Conservation (phyloP, 2,797 vertebrate genomes). For the Syngnathus rostellatus region DNA sequence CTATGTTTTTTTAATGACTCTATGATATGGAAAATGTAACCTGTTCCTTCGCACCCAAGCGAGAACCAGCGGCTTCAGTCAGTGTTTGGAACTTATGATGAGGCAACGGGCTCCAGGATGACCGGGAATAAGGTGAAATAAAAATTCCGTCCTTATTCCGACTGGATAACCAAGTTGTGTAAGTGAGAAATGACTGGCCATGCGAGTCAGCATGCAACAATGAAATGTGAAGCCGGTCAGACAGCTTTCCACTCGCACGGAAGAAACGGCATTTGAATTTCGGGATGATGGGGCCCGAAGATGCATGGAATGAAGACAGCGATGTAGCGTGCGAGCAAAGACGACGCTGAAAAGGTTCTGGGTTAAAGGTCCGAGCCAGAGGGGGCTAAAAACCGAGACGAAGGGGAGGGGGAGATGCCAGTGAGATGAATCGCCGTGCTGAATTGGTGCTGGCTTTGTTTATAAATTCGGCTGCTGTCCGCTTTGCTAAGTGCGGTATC, state of each 20-base stretch:
- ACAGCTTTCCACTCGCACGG: slow-evolving; percentile 37
- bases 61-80: slow-evolving; percentile 13
- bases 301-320: neutral
- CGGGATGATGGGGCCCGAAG: neutral
- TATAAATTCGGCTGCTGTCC: slow-evolving; percentile 7
- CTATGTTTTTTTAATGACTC: slow-evolving; percentile 37
- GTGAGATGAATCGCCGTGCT: slow-evolving; percentile 54
- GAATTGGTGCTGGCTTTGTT: slow-evolving; percentile 31
- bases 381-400: slow-evolving; percentile 2
- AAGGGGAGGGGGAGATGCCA: slow-evolving; percentile 46
- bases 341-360: slow-evolving; percentile 28
- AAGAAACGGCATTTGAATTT: slow-evolving; percentile 1
- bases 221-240: slow-evolving; percentile 49
- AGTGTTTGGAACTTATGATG: slow-evolving; percentile 22
- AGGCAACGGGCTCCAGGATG: slow-evolving; percentile 15
- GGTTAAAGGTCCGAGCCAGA: slow-evolving; percentile 22
- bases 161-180: neutral
- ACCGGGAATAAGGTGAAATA: neutral
- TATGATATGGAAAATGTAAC: slow-evolving; percentile 24
- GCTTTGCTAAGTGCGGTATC: slow-evolving; percentile 10
- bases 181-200: slow-evolving; percentile 12
- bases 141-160: neutral
- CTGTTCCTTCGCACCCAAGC: slow-evolving; percentile 34
- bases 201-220: slow-evolving; percentile 36
- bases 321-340: slow-evolving; percentile 10